These are phyloP conservation scores for Clamator glandarius DNA, from an alignment of 2,797 vertebrate genomes.

Conservation along the genomic window DNA sequence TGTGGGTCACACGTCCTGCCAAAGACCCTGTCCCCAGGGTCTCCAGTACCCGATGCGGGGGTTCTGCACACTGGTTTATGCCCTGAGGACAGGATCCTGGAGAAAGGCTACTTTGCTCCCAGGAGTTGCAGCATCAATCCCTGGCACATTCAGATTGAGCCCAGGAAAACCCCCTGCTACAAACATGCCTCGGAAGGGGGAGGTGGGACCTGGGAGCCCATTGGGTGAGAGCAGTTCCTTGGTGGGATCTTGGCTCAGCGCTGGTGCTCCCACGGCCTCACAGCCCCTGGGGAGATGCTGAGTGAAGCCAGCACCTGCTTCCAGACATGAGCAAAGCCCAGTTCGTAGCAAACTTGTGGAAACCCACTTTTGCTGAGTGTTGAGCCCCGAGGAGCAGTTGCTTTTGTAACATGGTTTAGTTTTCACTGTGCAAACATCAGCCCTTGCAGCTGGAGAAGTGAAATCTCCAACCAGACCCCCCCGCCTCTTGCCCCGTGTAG, in stretches of 20 bases:
- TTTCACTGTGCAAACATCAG: not conserved
- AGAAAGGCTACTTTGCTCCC: not conserved
- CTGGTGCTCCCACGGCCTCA: not conserved
- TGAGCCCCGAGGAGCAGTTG: conserved; percentile 8
- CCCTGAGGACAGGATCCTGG: accelerated
- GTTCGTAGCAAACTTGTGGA: conserved; percentile 2
- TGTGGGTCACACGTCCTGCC: accelerated
- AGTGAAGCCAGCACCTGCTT: not conserved
- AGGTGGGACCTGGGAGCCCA: accelerated
- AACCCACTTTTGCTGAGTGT: not conserved
- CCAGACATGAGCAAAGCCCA: not conserved
- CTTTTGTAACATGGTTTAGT: not conserved
- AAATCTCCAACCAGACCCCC: not conserved
- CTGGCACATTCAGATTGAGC: not conserved
- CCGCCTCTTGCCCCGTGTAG: not conserved
- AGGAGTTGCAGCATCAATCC: accelerated
- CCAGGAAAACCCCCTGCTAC: not conserved
- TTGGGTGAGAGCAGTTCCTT: accelerated
- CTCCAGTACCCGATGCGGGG: not conserved
- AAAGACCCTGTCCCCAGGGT: not conserved
- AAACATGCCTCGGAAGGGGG: not conserved
- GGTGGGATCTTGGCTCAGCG: accelerated
- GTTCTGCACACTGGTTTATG: not conserved
- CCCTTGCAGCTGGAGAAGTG: not conserved
- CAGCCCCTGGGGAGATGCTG: not conserved